A percentile compares a stretch with the other conserved stretches of the same genome.
phyloP scores from a whole-genome alignment of 2,888 invertebrate genomes.

The Tipula vernalis region DNA sequence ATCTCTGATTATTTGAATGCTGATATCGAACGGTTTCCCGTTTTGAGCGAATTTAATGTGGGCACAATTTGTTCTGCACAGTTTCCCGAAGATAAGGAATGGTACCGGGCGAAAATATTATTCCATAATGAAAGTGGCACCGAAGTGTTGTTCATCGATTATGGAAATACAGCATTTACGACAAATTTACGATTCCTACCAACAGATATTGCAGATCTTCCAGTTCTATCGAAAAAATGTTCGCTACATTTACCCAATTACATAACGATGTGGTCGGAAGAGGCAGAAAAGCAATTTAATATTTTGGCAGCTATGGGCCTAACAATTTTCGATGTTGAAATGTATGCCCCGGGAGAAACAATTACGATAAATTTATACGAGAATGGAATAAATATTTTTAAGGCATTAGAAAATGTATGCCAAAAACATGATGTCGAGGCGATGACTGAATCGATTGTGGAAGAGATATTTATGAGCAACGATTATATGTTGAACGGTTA shows the following conservation, averaged over 20 bases:
- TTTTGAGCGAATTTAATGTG: conserved; percentile 36
- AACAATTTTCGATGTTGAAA: conserved; percentile 53
- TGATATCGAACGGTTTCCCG: conserved; percentile 42
- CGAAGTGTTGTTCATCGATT: conserved; percentile 55
- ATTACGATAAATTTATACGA: conserved; percentile 24
- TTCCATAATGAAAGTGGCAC: conserved; percentile 41
- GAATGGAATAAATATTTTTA: conserved; percentile 46
- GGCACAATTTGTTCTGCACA: conserved; percentile 50
- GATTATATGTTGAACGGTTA: conserved; percentile 16
- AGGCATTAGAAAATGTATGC: conserved; percentile 43
- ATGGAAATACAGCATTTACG: conserved; percentile 48
- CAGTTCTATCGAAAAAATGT: conserved; percentile 48
- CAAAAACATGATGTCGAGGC: conserved; percentile 23
- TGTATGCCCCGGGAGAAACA: conserved; percentile 42
- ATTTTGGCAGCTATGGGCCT: conserved; percentile 56
- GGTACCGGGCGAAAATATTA: conserved; percentile 55
- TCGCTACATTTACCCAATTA: conserved; percentile 45
- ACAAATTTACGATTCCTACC: conserved; percentile 46
- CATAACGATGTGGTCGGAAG: conserved; percentile 48
- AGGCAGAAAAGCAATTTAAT: conserved; percentile 50
- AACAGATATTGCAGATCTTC: conserved; percentile 43
- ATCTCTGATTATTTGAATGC: conserved; percentile 43
- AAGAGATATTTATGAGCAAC: conserved; percentile 16
- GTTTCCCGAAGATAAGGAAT: conserved; percentile 49
- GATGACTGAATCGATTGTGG: conserved; percentile 14